Conservation (phyloP, 2,888 invertebrate genomes). For the Salticus scenicus region DNA sequence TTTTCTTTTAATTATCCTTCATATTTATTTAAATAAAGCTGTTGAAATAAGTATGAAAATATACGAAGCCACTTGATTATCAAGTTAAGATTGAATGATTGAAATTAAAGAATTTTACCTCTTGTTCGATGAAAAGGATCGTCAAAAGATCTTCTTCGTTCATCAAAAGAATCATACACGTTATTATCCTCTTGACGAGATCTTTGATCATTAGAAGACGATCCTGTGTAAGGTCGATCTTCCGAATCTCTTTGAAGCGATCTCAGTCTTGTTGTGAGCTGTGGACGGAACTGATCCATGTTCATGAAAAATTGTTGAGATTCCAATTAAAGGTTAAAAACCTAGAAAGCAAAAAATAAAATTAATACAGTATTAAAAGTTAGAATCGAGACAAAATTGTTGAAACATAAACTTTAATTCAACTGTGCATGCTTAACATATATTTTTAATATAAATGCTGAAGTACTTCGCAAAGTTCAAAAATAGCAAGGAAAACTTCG, state of each 20-base stretch:
- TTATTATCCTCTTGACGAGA: conserved; percentile 39
- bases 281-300: conserved; percentile 58
- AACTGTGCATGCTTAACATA: no score
- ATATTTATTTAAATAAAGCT: no score
- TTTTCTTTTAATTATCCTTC: no score
- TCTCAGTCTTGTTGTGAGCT: conserved; percentile 41
- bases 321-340: conserved; percentile 12
- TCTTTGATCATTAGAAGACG: conserved; percentile 30
- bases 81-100: no score
- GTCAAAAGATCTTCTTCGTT: conserved; percentile 51
- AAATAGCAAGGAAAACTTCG: no score
- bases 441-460: no score
- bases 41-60: no score
- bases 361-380: not conserved
- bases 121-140: conserved; percentile 58
- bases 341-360: conserved; percentile 10
- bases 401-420: no score
- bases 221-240: conserved; percentile 30
- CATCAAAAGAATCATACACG: conserved; percentile 55
- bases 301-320: conserved; percentile 10
- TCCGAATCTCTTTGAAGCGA: conserved; percentile 37
- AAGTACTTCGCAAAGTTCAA: no score
- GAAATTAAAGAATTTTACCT: conserved; percentile 34
- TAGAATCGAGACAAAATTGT: not conserved
- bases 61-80: no score